Base-by-base conservation (phyloP, 1,140 invertebrate species). In the Ceratosolen fusciceps region DNA sequence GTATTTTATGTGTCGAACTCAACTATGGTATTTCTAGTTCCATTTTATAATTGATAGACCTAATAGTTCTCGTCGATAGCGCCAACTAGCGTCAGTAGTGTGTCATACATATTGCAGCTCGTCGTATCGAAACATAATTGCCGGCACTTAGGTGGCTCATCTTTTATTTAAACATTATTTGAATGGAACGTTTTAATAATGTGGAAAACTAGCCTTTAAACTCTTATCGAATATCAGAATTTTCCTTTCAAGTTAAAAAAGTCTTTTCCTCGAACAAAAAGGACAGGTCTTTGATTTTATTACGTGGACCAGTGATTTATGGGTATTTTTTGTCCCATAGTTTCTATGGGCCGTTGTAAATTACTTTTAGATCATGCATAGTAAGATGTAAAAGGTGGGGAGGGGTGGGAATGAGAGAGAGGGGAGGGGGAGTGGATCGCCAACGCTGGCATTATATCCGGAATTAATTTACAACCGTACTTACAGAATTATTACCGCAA, bases 381-480 rank as follows among this genome's bases (percentile, higher is more conserved):
- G 71, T 74, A 74, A 74, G 72, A 74, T 65, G 49, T 62, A 47
- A 62, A 9, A 49, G n/a, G n/a, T n/a, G n/a, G n/a, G n/a, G n/a
- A n/a, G n/a, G n/a, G n/a, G n/a, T n/a, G n/a, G n/a, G n/a, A n/a
- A n/a, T n/a, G n/a, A n/a, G n/a, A n/a, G n/a, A n/a, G n/a, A n/a
- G n/a, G n/a, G n/a, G n/a, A n/a, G n/a, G n/a, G n/a, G n/a, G 4
- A 47, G 58, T 24, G 34, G 56, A n/a, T 37, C 67, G 68, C 68
- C 16, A 47, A 47, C 24, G 8, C 67, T 5, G 16, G 39, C 67
- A 29, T 43, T 68, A 72, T 47, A 72, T 54, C 29, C 16, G 12
- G 29, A 75, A 65, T 75, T 77, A 77, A 77, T 77, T 77, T 77
- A 77, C 37, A 68, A 70, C 49, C 34, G 31, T 47, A 74, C 19